These are phyloP conservation scores for Himalopsyche phryganea DNA, from an alignment of 1,140 invertebrate species.

Conservation along the genomic window DNA sequence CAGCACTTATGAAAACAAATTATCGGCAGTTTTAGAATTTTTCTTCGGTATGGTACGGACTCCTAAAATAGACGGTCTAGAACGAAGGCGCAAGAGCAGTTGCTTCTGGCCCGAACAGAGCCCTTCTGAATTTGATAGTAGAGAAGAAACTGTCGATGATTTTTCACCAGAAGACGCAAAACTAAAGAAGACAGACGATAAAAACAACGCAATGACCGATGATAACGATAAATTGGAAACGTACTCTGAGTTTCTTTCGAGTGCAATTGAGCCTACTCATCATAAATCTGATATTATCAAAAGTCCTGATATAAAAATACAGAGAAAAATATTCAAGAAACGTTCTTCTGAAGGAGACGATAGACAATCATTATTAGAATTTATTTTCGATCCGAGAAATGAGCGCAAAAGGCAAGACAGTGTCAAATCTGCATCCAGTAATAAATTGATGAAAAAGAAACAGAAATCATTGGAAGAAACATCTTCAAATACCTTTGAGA, in stretches of 20 bases:
- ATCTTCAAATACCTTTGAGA: not conserved
- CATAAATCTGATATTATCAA: not conserved
- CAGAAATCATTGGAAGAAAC: constrained; percentile 27
- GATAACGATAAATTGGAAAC: constrained; percentile 8
- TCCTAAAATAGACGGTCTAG: constrained; percentile 41
- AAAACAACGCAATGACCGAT: not conserved
- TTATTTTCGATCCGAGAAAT: constrained; percentile 18
- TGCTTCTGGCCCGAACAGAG: constrained; percentile 49
- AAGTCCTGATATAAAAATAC: constrained; percentile 24
- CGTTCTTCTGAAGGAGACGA: constrained; percentile 25
- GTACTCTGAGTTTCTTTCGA: constrained; percentile 7
- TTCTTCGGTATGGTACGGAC: constrained; percentile 50
- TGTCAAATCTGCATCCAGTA: not conserved
- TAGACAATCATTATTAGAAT: constrained; percentile 26
- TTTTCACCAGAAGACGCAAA: constrained; percentile 42
- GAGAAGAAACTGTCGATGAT: constrained; percentile 34
- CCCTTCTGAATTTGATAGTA: constrained; percentile 40
- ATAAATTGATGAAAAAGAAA: constrained; percentile 16
- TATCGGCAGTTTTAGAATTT: constrained; percentile 50
- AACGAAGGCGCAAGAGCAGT: constrained; percentile 44
- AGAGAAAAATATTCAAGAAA: constrained; percentile 28
- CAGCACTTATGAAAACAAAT: constrained; percentile 41
- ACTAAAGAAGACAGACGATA: constrained; percentile 37
- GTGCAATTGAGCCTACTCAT: not conserved
- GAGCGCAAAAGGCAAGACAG: constrained; percentile 20